phyloP scores from a whole-genome alignment of 2,113 vertebrate species.

The Ptyas mucosa region DNA sequence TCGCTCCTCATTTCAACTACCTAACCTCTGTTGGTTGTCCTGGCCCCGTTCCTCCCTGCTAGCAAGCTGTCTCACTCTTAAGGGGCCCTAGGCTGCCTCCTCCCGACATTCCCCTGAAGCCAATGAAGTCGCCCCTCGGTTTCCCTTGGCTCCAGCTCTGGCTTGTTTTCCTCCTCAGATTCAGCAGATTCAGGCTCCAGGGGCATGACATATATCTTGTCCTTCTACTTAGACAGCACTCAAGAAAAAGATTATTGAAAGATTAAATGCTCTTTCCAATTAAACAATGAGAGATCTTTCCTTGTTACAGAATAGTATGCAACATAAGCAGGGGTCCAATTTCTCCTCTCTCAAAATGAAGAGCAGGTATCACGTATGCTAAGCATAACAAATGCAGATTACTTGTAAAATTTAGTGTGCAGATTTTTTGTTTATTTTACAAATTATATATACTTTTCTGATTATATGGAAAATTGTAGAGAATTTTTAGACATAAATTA shows the following conservation, averaged over 20 bases:
- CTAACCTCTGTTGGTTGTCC: no score
- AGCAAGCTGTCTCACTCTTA: no score
- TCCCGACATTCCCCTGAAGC: no score
- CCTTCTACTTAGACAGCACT: neutral
- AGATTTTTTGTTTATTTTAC: neutral
- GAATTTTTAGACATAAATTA: neutral
- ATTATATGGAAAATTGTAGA: neutral
- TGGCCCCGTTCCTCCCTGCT: no score
- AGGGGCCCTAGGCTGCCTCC: no score
- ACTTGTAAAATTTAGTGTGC: neutral
- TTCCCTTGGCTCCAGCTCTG: no score
- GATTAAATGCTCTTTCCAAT: neutral
- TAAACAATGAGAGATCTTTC: neutral
- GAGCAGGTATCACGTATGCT: neutral
- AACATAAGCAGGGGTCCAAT: neutral
- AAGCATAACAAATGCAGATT: neutral
- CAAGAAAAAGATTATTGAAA: neutral
- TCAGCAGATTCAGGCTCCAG: no score
- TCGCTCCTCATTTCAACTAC: no score
- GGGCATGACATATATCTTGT: neutral
- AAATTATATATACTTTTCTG: neutral
- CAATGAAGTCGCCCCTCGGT: no score
- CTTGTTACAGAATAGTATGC: neutral
- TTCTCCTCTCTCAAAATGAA: neutral
- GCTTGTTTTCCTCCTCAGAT: no score